Evolutionary conservation across 2,888 invertebrate species (phyloP), one percentile per base, ranked within the genome.

Genomic region (Conops quadrifasciatus): DNA sequence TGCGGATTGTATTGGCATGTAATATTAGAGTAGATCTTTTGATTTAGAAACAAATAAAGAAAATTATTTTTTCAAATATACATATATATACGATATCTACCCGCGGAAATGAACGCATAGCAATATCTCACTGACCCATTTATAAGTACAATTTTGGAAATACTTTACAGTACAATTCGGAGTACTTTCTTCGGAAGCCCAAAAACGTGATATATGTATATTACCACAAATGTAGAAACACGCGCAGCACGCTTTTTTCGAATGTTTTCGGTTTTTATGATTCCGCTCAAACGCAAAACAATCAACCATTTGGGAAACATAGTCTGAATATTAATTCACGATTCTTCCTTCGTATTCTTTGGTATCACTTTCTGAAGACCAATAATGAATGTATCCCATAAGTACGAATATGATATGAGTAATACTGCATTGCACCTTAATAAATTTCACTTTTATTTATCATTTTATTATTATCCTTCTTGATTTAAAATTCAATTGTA

Each of bases 171-270:
- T 53, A 21, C 19, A 53, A 24, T 21, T 26, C 53, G 19, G 11
- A 21, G 3, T 53, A 53, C 58, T 58, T 58, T 58, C 58, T 28
- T 58, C 26, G 11, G 15, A 58, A 58, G 15, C 21, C 58, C 58
- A 58, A 58, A 58, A 24, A 28, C 58, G 58, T 58, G 58, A 58
- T n/a, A n/a, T n/a, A n/a, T n/a, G n/a, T n/a, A n/a, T n/a, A n/a
- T n/a, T n/a, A n/a, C n/a, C n/a, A 58, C 15, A 24, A 26, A 24
- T 58, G 24, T 13, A 24, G 28, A 58, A 58, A 24, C 58, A 1
- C 53, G 53, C 24, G 5, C 21, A 19, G 53, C 19, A 2, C 24
- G 53, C n/a, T 11, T 49, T 15, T 49, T n/a, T 49, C 5, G 3
- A 49, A 11, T 49, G 3, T 49, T n/a, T 49, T 49, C 19, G 2